Evolutionary conservation across 1,140 invertebrate genomes (phyloP), one percentile per base, ranked within the genome.

Genomic region (Phymastichus coffea): DNA sequence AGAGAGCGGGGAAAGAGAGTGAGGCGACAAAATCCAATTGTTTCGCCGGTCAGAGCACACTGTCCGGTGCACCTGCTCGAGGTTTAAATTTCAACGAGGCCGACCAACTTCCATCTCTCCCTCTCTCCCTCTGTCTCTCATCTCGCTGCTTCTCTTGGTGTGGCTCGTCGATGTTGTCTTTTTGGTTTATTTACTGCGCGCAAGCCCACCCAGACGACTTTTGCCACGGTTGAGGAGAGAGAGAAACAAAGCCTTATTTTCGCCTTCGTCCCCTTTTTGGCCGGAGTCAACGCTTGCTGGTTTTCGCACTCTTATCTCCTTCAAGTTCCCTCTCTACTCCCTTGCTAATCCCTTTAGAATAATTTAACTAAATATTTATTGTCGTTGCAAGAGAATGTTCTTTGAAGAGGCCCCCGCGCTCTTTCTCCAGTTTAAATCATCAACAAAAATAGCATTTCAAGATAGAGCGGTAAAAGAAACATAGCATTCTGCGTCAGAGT

Each of bases 21-120:
- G 40, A 66, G 46, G 57, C 57, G 53, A 58, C 54, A 57, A 65
- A 68, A 68, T 68, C 61, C 54, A 66, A 66, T 66, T 65, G 44
- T 61, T 65, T 63, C 53, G 26, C 58, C 51, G 54, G 53, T 66
- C 59, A 65, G 55, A 58, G 44, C n/a, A n/a, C n/a, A n/a, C 61
- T 67, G 55, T 66, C 63, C 49, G 57, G 48, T 57, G 41, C 60
- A 63, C 44, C 51, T 59, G 61, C 57, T 12, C 28, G 40, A 59
- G 48, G 48, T 59, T 44, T 59, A 46, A 40, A 52, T 59, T 52
- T 51, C 48, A 46, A 59, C 57, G 57, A 59, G 38, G 15, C 12
- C 47, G 26, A n/a, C 28, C 28, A 56, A 56, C 43, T 55, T 55
- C 53, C 46, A 17, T 46, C 19, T 51, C 8, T 12, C 28, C 35